Percentiles rank a stretch among this genome's conserved stretches.
Evolutionary conservation across 2,797 vertebrate genomes (phyloP).

Genomic region (Centroberyx gerrardi): DNA sequence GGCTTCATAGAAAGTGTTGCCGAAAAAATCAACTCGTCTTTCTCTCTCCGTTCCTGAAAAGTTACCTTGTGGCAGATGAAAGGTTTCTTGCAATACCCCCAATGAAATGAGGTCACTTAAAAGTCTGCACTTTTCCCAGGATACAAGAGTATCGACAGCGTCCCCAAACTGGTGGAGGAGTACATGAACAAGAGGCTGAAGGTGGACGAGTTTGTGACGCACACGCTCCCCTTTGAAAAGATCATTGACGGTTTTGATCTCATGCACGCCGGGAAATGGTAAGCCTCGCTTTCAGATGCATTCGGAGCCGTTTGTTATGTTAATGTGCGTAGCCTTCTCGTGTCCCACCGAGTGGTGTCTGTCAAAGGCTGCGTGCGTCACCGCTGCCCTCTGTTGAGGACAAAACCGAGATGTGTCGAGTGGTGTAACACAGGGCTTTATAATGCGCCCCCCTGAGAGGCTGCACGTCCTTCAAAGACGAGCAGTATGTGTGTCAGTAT

Average conservation of each 20-base stretch:
- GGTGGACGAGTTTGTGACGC: constrained; percentile 91
- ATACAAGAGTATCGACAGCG: constrained; percentile 90
- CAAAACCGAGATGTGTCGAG: constrained; percentile 11
- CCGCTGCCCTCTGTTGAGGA: constrained; percentile 52
- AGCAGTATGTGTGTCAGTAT: background rate
- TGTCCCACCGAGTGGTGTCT: constrained; percentile 10
- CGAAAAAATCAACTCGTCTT: no score
- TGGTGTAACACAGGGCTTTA: background rate
- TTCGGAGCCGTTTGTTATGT: constrained; percentile 30
- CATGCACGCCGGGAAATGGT: constrained; percentile 86
- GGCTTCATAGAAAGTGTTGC: no score
- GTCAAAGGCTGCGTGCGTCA: constrained; percentile 5
- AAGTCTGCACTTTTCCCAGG: constrained; percentile 76
- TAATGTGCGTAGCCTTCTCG: background rate
- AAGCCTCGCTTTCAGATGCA: constrained; percentile 2
- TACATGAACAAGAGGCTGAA: constrained; percentile 93
- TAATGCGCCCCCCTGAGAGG: background rate
- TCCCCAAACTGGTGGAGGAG: constrained; percentile 89
- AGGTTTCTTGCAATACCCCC: background rate
- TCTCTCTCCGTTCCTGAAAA: no score
- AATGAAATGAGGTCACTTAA: background rate
- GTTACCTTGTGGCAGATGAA: no score
- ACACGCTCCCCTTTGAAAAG: constrained; percentile 85
- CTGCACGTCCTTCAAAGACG: background rate
- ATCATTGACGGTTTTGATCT: constrained; percentile 92